A percentile compares a stretch with the other conserved stretches of the same genome.
These are phyloP conservation scores for Aphis gossypii DNA, from an alignment of 1,140 invertebrate genomes.

Conservation along the genomic window DNA sequence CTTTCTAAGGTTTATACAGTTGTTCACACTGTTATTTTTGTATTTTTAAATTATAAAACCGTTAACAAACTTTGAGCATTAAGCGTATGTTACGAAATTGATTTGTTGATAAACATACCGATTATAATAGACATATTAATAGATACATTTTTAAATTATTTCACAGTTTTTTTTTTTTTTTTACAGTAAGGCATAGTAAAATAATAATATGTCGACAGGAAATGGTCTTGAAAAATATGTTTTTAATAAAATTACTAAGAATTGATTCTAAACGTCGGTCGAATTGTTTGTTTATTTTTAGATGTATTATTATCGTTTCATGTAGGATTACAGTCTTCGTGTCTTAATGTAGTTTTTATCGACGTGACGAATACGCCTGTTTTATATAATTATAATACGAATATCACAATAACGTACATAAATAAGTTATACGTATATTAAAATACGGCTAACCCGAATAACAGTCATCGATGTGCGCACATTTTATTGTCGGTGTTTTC, in stretches of 20 bases:
- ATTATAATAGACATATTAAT: background rate
- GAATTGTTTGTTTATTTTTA: background rate
- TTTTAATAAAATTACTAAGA: background rate
- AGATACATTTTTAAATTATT: background rate
- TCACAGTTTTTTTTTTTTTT: background rate
- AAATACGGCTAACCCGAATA: background rate
- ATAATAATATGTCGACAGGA: background rate
- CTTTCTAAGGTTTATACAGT: background rate
- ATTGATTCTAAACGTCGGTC: background rate
- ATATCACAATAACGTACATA: background rate
- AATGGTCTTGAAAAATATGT: background rate
- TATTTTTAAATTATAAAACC: background rate
- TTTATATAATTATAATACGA: background rate
- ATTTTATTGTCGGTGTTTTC: constrained; percentile 23
- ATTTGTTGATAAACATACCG: background rate
- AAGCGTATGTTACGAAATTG: background rate
- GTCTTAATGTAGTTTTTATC: constrained; percentile 1
- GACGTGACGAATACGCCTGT: background rate
- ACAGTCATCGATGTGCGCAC: background rate
- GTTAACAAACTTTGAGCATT: background rate
- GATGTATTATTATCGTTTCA: background rate
- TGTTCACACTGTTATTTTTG: background rate
- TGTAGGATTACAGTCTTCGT: background rate
- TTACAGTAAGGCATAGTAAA: background rate
- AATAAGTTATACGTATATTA: background rate